Base-by-base conservation (phyloP, 2,888 invertebrate species). In the Cacoxenus indagator region DNA sequence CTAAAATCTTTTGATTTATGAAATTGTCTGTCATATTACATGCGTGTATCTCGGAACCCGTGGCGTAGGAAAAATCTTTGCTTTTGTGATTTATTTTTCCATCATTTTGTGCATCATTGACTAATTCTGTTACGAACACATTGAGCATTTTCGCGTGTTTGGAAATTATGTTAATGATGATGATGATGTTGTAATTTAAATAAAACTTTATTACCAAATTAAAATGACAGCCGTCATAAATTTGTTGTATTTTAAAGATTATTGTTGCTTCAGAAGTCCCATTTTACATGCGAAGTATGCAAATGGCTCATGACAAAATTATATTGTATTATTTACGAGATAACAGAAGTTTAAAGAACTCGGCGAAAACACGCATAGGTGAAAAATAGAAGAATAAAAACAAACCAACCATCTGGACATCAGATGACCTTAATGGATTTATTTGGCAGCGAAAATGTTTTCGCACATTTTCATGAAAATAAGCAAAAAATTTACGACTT, bases 1-100 rank as follows among this genome's bases (percentile, higher is more conserved):
- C 1, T 24, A 54, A 54, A 24, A 9, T 54, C 37, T 1, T 82
- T 76, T 80, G 82, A 81, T 80, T 81, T 79, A 78, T 75, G 78
- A 82, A 81, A 81, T 24, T 14, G 24, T 54, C 9, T 51, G 17
- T 17, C 51, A 9, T 19, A 51, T 51, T 19, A n/a, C 43, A n/a
- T n/a, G n/a, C n/a, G n/a, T n/a, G n/a, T 27, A 48, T 48, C 31
- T 37, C 17, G 61, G 27, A 11, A 48, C 22, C 14, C 54, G 51
- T n/a, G 55, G 67, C 67, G 67, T 67, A 57, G 66, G 73, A 67
- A 71, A 54, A 26, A 19, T 11, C 24, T 72, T 70, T 67, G 61
- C 72, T 78, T 77, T 66, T 55, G 17, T 55, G n/a, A 80, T 81
- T 80, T 81, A 80, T 82, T 64, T 59, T 67, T 31, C 65, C 68